A percentile compares a stretch with the other conserved stretches of the same genome.
Conservation (phyloP, 2,113 vertebrate genomes). For the Megaleporinus macrocephalus region DNA sequence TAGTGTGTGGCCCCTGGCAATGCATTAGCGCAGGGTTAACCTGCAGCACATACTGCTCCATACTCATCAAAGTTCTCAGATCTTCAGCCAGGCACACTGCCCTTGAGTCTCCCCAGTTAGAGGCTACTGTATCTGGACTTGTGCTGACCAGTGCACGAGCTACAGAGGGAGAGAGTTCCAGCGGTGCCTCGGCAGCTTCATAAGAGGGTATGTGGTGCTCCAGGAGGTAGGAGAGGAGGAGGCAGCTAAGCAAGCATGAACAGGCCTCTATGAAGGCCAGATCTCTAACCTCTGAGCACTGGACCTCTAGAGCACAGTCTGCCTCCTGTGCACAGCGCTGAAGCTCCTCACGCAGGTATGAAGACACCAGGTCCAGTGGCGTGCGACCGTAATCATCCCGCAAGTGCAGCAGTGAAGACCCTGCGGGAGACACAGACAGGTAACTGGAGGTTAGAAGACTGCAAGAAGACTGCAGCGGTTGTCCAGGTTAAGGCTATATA, state of each 20-base stretch:
- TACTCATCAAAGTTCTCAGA: constrained; percentile 79
- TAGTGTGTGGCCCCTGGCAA: constrained; percentile 77
- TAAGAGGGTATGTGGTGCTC: constrained; percentile 58
- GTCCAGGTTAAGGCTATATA: too few species aligned
- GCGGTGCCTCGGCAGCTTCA: constrained; percentile 48
- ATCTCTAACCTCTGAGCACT: constrained; percentile 54
- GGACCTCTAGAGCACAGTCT: constrained; percentile 48
- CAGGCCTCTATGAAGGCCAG: constrained; percentile 70
- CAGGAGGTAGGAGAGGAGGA: constrained; percentile 70
- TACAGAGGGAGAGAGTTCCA: constrained; percentile 47
- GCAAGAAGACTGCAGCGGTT: too few species aligned
- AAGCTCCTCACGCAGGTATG: constrained; percentile 80
- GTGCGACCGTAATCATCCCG: constrained; percentile 72
- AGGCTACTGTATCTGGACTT: constrained; percentile 61
- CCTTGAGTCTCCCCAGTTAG: constrained; percentile 76
- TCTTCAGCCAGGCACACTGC: constrained; percentile 80
- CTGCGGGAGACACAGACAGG: constrained; percentile 67
- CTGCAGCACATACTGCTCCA: constrained; percentile 76
- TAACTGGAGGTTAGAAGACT: background rate
- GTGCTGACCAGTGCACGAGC: constrained; percentile 55
- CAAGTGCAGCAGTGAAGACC: constrained; percentile 83
- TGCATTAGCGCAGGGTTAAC: constrained; percentile 69
- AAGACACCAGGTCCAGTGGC: constrained; percentile 82
- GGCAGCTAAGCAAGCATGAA: constrained; percentile 68
- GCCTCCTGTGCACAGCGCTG: constrained; percentile 72